Evolutionary conservation across 1,140 invertebrate genomes (phyloP).

Genomic region (Microplitis demolitor): DNA sequence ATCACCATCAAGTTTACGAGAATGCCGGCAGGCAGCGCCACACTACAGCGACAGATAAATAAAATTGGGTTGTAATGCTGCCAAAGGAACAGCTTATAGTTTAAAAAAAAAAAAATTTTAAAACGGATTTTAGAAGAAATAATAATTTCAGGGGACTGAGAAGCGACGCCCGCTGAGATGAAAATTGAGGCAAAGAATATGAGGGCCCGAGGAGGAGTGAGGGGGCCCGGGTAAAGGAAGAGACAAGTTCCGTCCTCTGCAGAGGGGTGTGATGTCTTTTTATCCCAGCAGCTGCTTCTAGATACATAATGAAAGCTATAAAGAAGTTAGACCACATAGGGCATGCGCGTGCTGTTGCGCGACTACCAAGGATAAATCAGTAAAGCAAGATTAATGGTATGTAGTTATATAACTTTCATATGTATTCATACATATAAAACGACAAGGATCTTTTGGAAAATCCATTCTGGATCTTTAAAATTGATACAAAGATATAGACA

Average conservation of each 20-base stretch:
- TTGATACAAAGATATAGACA: not conserved
- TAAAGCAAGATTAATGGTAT: slow-evolving; percentile 51
- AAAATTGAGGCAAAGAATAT: slow-evolving; percentile 1
- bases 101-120: not conserved
- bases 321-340: slow-evolving; percentile 49
- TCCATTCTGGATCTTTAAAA: not conserved
- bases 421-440: not conserved
- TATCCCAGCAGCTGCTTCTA: slow-evolving; percentile 45
- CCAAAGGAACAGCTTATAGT: not conserved
- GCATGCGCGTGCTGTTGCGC: slow-evolving; percentile 39
- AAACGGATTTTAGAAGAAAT: not conserved
- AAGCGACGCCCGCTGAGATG: not conserved
- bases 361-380: slow-evolving; percentile 49
- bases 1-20: not conserved
- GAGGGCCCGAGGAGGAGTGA: not conserved
- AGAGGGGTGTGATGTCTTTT: slow-evolving; percentile 49
- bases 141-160: not conserved
- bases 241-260: slow-evolving; percentile 29
- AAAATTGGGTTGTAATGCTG: not conserved
- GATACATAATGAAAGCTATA: slow-evolving; percentile 51
- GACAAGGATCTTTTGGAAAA: not conserved
- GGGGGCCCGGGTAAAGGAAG: not conserved
- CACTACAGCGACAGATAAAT: not conserved
- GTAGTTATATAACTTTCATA: not conserved
- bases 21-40: slow-evolving; percentile 15